Evolutionary conservation across 2,797 vertebrate species (phyloP).

Genomic region (Galago senegalensis): DNA sequence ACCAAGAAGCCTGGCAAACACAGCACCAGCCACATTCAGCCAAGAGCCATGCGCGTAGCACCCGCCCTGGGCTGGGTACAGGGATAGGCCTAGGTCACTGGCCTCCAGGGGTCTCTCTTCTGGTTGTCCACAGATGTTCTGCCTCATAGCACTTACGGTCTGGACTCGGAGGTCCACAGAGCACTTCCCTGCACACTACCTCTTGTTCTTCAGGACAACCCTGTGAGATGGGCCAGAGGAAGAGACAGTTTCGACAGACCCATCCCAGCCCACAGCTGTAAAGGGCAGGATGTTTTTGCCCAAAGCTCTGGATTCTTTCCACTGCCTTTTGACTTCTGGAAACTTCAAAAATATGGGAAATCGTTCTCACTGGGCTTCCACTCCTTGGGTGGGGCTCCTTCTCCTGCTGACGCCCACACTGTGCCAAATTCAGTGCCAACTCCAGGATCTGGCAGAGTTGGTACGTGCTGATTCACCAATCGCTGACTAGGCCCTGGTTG

Average conservation of each 20-base stretch:
- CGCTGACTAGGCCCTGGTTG: neutral
- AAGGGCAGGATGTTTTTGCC: neutral
- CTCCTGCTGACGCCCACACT: neutral
- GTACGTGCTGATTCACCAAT: neutral
- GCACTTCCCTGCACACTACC: no score
- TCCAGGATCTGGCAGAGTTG: neutral
- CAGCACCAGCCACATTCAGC: fast-evolving
- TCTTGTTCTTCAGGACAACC: neutral
- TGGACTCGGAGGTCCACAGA: neutral
- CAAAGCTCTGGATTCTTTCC: neutral
- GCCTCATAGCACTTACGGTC: neutral
- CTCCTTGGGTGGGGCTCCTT: neutral
- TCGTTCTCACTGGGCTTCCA: neutral
- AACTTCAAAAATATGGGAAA: neutral
- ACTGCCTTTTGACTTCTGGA: neutral
- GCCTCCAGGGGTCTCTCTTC: neutral
- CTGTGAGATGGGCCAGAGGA: neutral
- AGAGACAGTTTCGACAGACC: neutral
- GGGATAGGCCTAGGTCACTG: neutral
- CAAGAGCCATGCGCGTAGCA: neutral
- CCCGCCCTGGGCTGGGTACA: fast-evolving
- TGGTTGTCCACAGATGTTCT: fast-evolving
- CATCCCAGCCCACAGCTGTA: fast-evolving
- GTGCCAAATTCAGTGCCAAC: neutral
- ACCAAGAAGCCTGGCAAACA: neutral